These are phyloP conservation scores for Melieria picta DNA, from an alignment of 2,888 invertebrate species.

Conservation along the genomic window DNA sequence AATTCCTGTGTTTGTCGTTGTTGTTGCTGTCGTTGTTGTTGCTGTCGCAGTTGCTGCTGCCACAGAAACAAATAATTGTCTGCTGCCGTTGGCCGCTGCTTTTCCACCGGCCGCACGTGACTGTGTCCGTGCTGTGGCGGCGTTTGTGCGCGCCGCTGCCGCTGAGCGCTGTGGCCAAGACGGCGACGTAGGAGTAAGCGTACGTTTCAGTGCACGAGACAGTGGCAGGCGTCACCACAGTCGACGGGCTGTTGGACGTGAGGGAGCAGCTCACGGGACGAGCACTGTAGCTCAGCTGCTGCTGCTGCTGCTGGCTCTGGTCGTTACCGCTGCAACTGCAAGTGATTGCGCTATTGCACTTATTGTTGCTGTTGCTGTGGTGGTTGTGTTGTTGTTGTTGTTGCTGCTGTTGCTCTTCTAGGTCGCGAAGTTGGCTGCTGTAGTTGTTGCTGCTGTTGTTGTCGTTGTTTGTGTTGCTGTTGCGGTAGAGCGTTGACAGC, in stretches of 20 bases:
- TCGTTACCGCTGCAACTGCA: conserved; percentile 40
- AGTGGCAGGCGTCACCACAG: too few species aligned
- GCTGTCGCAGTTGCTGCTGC: conserved; percentile 20
- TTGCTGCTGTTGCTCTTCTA: conserved; percentile 30
- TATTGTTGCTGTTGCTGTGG: conserved; percentile 37
- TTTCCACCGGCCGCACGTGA: not conserved
- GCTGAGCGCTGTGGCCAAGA: conserved; percentile 51
- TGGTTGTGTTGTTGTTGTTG: conserved; percentile 33
- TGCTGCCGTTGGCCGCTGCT: not conserved
- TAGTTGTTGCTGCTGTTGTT: conserved; percentile 39
- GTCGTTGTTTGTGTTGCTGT: conserved; percentile 37
- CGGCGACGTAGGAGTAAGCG: not conserved
- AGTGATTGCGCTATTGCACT: conserved; percentile 35
- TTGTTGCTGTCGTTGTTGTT: too few species aligned
- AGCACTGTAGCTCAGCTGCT: not conserved
- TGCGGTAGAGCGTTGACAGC: conserved; percentile 47
- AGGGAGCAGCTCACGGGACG: too few species aligned
- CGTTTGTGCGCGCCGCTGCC: conserved; percentile 28
- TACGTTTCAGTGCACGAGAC: not conserved
- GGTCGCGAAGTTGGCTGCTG: conserved; percentile 23
- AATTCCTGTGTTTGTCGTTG: conserved; percentile 18
- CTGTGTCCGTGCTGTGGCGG: conserved; percentile 23
- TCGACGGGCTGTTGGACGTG: too few species aligned
- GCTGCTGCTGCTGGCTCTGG: not conserved
- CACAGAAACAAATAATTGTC: not conserved